Base-by-base conservation (phyloP, 2,797 vertebrate species). In the Balearica regulorum region DNA sequence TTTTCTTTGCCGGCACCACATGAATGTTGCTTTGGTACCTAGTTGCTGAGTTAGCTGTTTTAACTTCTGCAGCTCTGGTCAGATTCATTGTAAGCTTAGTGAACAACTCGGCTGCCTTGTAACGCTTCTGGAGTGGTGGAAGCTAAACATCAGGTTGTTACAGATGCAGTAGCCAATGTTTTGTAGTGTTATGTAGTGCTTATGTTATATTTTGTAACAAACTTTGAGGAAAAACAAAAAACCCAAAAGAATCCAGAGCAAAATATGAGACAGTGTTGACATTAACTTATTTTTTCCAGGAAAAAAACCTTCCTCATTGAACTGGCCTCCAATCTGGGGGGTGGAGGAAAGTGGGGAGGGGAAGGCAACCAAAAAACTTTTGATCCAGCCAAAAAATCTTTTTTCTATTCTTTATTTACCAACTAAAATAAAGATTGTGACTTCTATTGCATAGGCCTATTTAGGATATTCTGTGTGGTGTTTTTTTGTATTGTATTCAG, bases 341-440 rank as follows among this genome's bases (percentile, higher is more conserved):
- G 1, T 37, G 1, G 12, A 18, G 7, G 8, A 9, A 62, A 14
- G 17, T 39, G 11, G 11, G 49, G 6, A 26, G 26, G 6, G 16
- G 20, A 86, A 57, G 18, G 21, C n/a, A 64, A 69, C 18, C 9
- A 20, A 43, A 71, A 39, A 10, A 2, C 17, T 69, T 72, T 33
- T 54, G 9, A 83, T 79, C 26, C 22, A 35, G 16, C 16, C 24
- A 35, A 37, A 16, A 68, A 65, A 16, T 14, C 2, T 8, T 54
- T 25, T 64, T n/a, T 49, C 19, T 66, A 4, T 37, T 71, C 8
- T 64, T 68, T 68, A 8, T 57, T 78, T 69, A n/a, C 16, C 66
- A 22, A 46, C 37, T 46, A 53, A 62, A 53, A 31, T 73, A 29
- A 37, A 49, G 15, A 24, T 33, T 58, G 20, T 53, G 26, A n/a